These are phyloP conservation scores for Andrena flavipes DNA, from an alignment of 2,888 invertebrate species.

Conservation along the genomic window DNA sequence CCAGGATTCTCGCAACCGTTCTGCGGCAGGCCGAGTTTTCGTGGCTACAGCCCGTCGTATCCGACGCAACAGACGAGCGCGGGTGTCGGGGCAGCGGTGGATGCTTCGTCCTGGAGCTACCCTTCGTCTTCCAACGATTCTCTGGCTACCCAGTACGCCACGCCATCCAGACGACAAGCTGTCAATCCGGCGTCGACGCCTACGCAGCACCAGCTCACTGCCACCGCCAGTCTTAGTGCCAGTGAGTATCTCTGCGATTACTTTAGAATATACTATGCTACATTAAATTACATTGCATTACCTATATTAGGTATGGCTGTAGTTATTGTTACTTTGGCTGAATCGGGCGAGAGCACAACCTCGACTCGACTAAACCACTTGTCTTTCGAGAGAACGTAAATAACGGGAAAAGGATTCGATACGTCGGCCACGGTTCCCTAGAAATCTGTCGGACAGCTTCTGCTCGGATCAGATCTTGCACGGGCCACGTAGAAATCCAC, in stretches of 20 bases:
- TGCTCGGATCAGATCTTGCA: too few relatives aligned
- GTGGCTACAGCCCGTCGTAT: slow-evolving; percentile 79
- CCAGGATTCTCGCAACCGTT: slow-evolving; percentile 87
- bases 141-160: slow-evolving; percentile 70
- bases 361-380: too few relatives aligned
- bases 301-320: too few relatives aligned
- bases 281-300: too few relatives aligned
- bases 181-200: slow-evolving; percentile 64
- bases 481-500: too few relatives aligned
- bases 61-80: slow-evolving; percentile 70
- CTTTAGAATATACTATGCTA: too few relatives aligned
- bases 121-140: slow-evolving; percentile 66
- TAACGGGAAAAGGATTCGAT: slow-evolving; percentile 64
- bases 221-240: slow-evolving; percentile 90
- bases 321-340: too few relatives aligned
- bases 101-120: slow-evolving; percentile 74
- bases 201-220: slow-evolving; percentile 86
- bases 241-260: slow-evolving; percentile 86
- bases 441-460: slow-evolving; percentile 9
- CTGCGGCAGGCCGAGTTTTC: slow-evolving; percentile 75
- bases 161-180: slow-evolving; percentile 63
- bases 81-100: slow-evolving; percentile 41
- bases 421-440: slow-evolving; percentile 4
- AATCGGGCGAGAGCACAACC: too few relatives aligned
- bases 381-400: slow-evolving; percentile 46